Percentiles rank a stretch among this genome's conserved stretches.
Conservation (phyloP, 2,888 invertebrate species). For the Hymenopus coronatus region DNA sequence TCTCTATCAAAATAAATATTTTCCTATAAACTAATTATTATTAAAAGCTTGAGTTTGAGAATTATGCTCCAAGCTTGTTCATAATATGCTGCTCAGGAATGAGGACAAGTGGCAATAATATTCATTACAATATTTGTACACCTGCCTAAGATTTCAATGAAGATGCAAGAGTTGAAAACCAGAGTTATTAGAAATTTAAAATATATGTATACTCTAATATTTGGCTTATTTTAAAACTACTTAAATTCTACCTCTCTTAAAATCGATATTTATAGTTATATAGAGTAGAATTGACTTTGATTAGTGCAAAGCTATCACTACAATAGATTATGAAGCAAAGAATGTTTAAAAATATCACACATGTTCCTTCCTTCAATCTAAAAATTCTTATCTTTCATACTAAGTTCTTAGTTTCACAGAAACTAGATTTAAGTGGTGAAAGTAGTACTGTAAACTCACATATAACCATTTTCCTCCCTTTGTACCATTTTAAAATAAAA, state of each 20-base stretch:
- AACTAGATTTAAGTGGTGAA: background rate
- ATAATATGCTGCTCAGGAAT: background rate
- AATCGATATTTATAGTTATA: background rate
- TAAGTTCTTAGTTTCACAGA: slow-evolving; percentile 1
- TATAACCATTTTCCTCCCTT: background rate
- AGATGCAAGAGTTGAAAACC: background rate
- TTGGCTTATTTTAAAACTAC: background rate
- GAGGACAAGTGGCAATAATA: background rate
- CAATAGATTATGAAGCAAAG: background rate
- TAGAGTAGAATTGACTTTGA: slow-evolving; percentile 6
- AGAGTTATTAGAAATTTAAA: background rate
- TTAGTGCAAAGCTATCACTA: background rate
- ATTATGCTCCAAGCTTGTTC: background rate
- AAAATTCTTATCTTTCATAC: background rate
- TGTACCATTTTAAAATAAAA: background rate
- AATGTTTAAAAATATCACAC: slow-evolving; percentile 3
- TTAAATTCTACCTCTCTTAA: background rate
- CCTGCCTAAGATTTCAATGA: background rate
- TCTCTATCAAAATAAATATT: background rate
- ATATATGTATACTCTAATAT: background rate
- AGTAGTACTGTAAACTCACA: background rate
- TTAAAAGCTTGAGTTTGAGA: background rate
- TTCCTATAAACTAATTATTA: background rate
- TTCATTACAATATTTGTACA: background rate
- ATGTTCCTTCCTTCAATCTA: background rate